Percentiles rank a stretch among this genome's conserved stretches.
Evolutionary conservation across 2,113 vertebrate species (phyloP).

Genomic region (Naja naja): DNA sequence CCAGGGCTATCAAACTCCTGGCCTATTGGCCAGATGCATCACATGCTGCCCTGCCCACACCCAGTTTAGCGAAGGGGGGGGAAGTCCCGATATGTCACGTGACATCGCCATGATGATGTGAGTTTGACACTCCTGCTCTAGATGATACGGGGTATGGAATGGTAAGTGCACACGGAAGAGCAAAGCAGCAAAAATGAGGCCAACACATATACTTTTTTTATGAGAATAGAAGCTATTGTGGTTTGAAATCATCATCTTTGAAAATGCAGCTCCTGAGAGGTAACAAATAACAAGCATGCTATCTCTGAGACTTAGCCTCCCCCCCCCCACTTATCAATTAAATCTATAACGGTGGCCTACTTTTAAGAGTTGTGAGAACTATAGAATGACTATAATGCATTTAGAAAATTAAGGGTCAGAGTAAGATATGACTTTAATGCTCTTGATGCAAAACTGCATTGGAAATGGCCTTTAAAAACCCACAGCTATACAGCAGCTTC

Average conservation of each 20-base stretch:
- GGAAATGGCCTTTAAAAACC: not conserved
- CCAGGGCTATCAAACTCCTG: too few relatives aligned
- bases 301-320: not conserved
- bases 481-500: not conserved
- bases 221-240: not conserved
- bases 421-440: not conserved
- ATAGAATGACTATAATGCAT: not conserved
- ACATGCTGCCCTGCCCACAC: too few relatives aligned
- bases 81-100: too few relatives aligned
- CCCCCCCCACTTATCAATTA: not conserved
- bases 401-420: not conserved
- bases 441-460: not conserved
- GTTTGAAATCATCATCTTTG: not conserved
- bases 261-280: not conserved
- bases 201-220: not conserved
- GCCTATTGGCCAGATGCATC: too few relatives aligned
- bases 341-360: not conserved
- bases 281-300: not conserved
- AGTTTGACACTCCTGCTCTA: too few relatives aligned
- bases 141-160: not conserved
- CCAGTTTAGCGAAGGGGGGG: too few relatives aligned
- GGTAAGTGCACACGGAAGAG: not conserved
- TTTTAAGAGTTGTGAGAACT: not conserved
- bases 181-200: not conserved
- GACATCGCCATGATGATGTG: too few relatives aligned